Evolutionary conservation across 1,140 invertebrate genomes (phyloP).

Genomic region (Pararge aegeria): DNA sequence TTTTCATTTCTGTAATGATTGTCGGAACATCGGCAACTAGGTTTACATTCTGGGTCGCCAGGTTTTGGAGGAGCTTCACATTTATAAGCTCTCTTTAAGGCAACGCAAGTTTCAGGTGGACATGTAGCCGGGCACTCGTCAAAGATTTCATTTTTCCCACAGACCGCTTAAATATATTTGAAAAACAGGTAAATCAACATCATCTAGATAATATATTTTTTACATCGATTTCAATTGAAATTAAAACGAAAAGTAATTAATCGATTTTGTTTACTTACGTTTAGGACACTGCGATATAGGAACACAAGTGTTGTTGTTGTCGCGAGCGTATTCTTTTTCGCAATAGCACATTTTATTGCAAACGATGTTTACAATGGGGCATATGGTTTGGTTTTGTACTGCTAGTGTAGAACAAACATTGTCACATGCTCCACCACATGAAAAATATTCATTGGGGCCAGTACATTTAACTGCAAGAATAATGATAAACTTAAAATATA

Average conservation of each 20-base stretch:
- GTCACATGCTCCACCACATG: slow-evolving; percentile 78
- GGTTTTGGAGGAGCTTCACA: background rate
- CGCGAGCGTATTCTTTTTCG: slow-evolving; percentile 42
- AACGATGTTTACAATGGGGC: slow-evolving; percentile 67
- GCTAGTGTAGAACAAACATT: slow-evolving; percentile 71
- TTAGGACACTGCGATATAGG: slow-evolving; percentile 37
- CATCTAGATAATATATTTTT: no score
- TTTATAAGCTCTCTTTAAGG: background rate
- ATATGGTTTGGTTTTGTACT: slow-evolving; percentile 55
- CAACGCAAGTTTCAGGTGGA: background rate
- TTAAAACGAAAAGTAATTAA: background rate
- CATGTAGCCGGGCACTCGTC: background rate
- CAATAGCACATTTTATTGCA: slow-evolving; percentile 63
- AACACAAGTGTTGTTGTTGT: slow-evolving; percentile 37
- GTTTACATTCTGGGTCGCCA: slow-evolving; percentile 19
- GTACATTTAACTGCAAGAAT: slow-evolving; percentile 40
- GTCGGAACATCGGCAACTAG: slow-evolving; percentile 35
- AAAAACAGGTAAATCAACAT: no score
- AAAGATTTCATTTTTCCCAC: background rate
- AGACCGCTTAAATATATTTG: background rate
- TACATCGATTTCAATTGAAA: no score
- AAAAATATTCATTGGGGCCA: slow-evolving; percentile 58
- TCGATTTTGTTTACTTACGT: background rate
- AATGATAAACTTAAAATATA: background rate
- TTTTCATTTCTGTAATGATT: slow-evolving; percentile 35